Percentiles rank a stretch among this genome's conserved stretches.
Conservation (phyloP, 2,797 vertebrate genomes). For the Anguilla pacifica region DNA sequence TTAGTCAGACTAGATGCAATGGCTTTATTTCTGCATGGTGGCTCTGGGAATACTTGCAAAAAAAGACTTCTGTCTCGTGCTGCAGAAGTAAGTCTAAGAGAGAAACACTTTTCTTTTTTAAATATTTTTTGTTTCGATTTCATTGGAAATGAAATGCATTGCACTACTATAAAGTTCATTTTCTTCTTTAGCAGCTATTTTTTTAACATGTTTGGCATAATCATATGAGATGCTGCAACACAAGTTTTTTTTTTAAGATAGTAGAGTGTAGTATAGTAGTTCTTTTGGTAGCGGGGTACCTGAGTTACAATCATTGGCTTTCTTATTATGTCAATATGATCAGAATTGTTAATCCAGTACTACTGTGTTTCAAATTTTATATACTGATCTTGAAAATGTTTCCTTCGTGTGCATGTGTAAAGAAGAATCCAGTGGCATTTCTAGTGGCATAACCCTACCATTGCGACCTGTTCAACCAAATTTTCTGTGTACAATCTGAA, state of each 20-base stretch:
- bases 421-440: constrained; percentile 1
- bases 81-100: constrained; percentile 50
- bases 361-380: constrained; percentile 37
- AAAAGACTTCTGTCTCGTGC: constrained; percentile 39
- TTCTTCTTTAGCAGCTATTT: constrained; percentile 45
- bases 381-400: constrained; percentile 36
- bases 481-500: not conserved
- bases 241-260: constrained; percentile 21
- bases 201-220: constrained; percentile 47
- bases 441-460: not conserved
- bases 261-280: constrained; percentile 29
- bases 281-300: constrained; percentile 43
- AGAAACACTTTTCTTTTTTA: constrained; percentile 37
- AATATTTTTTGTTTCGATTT: constrained; percentile 44
- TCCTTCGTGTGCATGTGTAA: constrained; percentile 30
- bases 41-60: constrained; percentile 39
- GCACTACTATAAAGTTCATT: constrained; percentile 58
- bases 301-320: constrained; percentile 43
- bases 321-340: constrained; percentile 30
- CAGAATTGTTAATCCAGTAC: constrained; percentile 31
- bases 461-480: not conserved
- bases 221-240: constrained; percentile 48
- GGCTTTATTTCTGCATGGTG: constrained; percentile 43
- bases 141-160: constrained; percentile 59
- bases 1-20: constrained; percentile 42